phyloP scores from a whole-genome alignment of 2,113 vertebrate genomes.

The Cinclus mexicanus region DNA sequence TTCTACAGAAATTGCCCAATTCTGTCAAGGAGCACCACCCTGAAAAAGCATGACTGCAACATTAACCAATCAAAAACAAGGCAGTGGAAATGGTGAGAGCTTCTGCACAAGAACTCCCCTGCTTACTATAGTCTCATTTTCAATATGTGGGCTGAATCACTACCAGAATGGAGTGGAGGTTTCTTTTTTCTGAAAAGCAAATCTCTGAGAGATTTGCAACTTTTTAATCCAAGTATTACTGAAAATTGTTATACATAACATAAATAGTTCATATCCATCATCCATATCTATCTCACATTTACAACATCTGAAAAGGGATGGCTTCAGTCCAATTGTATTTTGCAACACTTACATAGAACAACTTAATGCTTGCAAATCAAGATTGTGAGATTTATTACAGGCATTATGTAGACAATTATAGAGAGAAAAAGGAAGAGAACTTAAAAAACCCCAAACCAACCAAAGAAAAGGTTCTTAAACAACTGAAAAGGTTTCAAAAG shows the following conservation, averaged over 20 bases:
- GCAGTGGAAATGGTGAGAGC: neutral
- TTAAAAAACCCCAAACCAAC: neutral
- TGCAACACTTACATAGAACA: neutral
- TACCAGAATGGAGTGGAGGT: neutral
- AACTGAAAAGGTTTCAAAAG: neutral
- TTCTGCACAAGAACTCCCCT: neutral
- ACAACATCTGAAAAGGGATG: neutral
- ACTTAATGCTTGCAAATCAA: neutral
- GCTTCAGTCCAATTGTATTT: neutral
- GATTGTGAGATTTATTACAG: neutral
- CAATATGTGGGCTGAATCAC: neutral
- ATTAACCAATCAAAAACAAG: neutral
- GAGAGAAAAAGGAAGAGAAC: neutral
- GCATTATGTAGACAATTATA: neutral
- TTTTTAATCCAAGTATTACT: neutral
- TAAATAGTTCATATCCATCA: neutral
- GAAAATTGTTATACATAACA: neutral
- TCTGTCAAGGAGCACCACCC: constrained; percentile 1
- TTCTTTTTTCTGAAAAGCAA: neutral
- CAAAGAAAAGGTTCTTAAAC: neutral
- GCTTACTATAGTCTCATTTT: neutral
- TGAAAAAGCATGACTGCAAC: neutral
- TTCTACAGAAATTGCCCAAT: constrained; percentile 14
- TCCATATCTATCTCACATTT: neutral
- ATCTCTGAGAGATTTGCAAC: neutral